Conservation (phyloP, 2,888 invertebrate genomes). For the Sussaba pulchella region DNA sequence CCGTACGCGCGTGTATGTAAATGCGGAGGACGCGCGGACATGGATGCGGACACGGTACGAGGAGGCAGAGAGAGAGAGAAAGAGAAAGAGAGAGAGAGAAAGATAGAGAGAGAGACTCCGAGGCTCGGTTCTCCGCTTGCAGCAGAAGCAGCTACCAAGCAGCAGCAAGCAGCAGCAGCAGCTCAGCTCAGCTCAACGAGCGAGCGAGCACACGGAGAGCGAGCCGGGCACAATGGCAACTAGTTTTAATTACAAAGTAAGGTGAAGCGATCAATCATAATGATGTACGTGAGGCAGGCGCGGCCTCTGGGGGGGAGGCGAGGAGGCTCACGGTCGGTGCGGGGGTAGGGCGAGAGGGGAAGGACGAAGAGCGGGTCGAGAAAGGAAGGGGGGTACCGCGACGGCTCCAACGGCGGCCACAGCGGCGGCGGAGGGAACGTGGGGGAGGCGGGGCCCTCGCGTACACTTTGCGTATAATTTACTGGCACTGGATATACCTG, state of each 20-base stretch:
- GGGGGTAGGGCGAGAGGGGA: conserved; percentile 71
- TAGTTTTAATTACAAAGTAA: conserved; percentile 85
- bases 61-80: conserved; percentile 48
- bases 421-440: conserved; percentile 53
- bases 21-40: conserved; percentile 59
- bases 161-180: conserved; percentile 47
- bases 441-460: conserved; percentile 77
- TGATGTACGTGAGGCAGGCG: conserved; percentile 85
- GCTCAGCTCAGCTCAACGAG: conserved; percentile 65
- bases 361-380: conserved; percentile 46
- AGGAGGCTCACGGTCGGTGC: conserved; percentile 70
- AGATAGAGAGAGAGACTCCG: conserved; percentile 44
- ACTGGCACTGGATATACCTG: conserved; percentile 84
- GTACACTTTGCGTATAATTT: conserved; percentile 84
- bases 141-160: conserved; percentile 44
- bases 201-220: conserved; percentile 75
- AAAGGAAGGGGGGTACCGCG: conserved; percentile 39
- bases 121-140: conserved; percentile 47
- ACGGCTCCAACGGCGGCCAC: conserved; percentile 60
- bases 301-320: conserved; percentile 79
- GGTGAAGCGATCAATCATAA: conserved; percentile 85
- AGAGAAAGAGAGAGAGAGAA: conserved; percentile 44
- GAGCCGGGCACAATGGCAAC: conserved; percentile 83
- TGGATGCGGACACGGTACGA: conserved; percentile 57
- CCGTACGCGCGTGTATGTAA: conserved; percentile 65